A percentile compares a stretch with the other conserved stretches of the same genome.
Evolutionary conservation across 1,140 invertebrate species (phyloP).

Genomic region (Acyrthosiphon pisum): DNA sequence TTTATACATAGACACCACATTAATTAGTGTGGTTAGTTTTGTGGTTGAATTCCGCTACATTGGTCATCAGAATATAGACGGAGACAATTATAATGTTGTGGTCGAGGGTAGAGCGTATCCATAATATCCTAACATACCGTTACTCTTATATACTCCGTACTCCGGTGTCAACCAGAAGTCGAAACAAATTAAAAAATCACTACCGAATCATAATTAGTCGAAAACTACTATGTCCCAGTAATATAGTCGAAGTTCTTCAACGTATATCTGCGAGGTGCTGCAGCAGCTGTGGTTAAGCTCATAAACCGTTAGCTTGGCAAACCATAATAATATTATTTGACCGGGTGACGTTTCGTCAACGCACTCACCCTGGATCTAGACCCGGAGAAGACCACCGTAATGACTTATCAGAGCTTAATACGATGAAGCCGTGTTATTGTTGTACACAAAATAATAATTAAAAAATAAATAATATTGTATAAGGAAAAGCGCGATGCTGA

Average conservation of each 20-base stretch:
- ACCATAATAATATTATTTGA: slow-evolving; percentile 18
- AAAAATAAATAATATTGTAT: background rate
- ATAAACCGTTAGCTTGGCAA: background rate
- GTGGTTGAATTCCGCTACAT: background rate
- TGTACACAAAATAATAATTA: background rate
- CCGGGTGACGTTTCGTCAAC: background rate
- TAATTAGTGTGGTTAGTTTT: background rate
- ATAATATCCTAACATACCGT: too few relatives aligned
- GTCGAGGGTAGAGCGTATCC: too few relatives aligned
- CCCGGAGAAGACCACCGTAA: background rate
- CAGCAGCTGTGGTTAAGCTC: background rate
- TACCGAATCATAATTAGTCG: too few relatives aligned
- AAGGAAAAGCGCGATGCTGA: too few relatives aligned
- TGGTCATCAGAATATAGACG: too few relatives aligned
- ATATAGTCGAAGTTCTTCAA: too few relatives aligned
- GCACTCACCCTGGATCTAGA: background rate
- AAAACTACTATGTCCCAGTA: too few relatives aligned
- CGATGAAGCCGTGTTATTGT: background rate
- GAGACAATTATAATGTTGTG: too few relatives aligned
- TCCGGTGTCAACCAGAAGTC: too few relatives aligned
- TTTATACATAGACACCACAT: background rate
- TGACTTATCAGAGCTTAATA: background rate
- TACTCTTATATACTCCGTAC: too few relatives aligned
- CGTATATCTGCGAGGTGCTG: too few relatives aligned
- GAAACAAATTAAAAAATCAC: too few relatives aligned